Base-by-base conservation (phyloP, 2,113 vertebrate genomes). In the Elanus axillaris region DNA sequence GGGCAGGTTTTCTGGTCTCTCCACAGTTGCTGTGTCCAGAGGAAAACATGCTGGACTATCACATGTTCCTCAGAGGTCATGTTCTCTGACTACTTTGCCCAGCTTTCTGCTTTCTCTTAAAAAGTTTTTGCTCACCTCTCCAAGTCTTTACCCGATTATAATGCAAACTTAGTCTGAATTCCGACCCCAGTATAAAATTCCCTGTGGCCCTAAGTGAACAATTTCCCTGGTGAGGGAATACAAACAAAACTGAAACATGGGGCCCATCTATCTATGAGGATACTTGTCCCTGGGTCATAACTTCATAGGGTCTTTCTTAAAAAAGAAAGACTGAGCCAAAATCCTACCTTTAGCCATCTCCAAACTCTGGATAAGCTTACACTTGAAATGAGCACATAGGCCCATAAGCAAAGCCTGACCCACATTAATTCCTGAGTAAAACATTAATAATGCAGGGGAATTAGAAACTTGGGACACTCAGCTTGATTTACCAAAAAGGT, bases 401-500 rank as follows among this genome's bases (percentile, higher is more conserved):
- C 55, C 66, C 55, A 79, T 55, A 87, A 91, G 42, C 55, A 76
- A 64, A 87, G 68, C 50, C 75, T 17, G 16, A 88, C 34, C 42
- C 75, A 88, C 23, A 47, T 96, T 74, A 92, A 96, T 92, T 86
- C 63, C 75, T 62, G 40, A 87, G 45, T 68, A 73, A 94, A 69
- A 59, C 20, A 74, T 97, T 77, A 97, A 95, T 96, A 96, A 96
- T 97, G 64, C 29, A 97, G 52, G 60, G 90, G 71, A 95, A 95
- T 43, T 88, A 92, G 93, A 96, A 80, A 71, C 90, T n/a, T 77
- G 43, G 95, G 47, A 69, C 34, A 27, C 58, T 79, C 3, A 0
- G 74, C 78, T 96, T 90, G 63, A 66, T 88, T 92, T 88, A 74
- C 90, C 67, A 36, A 73, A 53, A 86, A 83, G 85, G 67, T 69